Evolutionary conservation across 2,113 vertebrate species (phyloP).

Genomic region (Prunella himalayana): DNA sequence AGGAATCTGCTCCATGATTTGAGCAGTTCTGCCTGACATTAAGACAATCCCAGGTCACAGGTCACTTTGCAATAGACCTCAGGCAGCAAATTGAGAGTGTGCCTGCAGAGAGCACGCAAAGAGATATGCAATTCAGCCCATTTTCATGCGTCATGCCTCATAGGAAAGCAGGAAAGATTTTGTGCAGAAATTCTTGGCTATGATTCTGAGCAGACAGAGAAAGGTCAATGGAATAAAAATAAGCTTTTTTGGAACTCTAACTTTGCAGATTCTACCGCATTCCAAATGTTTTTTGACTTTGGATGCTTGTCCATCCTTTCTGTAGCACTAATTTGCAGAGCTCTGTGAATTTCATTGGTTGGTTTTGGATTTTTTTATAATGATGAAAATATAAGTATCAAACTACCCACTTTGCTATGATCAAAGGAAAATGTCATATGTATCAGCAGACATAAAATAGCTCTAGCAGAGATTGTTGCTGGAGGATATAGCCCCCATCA

Average conservation of each 20-base stretch:
- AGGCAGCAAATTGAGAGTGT: fast-evolving
- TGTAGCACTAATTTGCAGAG: neutral
- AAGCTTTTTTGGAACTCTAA: neutral
- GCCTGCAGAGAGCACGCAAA: neutral
- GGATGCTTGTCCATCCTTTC: neutral
- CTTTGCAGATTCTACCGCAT: neutral
- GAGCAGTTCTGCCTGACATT: neutral
- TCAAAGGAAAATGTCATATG: neutral
- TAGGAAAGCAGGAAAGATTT: neutral
- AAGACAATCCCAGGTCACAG: neutral
- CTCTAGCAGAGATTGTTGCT: neutral
- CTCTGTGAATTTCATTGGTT: neutral
- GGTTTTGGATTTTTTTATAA: neutral
- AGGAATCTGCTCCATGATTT: neutral
- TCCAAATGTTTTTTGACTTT: neutral
- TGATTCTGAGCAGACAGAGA: neutral
- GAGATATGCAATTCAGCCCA: neutral
- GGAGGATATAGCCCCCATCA: neutral
- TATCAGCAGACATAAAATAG: neutral
- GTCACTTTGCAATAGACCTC: neutral
- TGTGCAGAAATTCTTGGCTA: neutral
- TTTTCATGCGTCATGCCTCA: neutral
- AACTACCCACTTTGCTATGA: neutral
- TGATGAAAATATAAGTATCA: neutral
- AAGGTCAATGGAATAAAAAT: neutral